phyloP scores from a whole-genome alignment of 2,888 invertebrate species.

The Cylindroiulus punctatus region DNA sequence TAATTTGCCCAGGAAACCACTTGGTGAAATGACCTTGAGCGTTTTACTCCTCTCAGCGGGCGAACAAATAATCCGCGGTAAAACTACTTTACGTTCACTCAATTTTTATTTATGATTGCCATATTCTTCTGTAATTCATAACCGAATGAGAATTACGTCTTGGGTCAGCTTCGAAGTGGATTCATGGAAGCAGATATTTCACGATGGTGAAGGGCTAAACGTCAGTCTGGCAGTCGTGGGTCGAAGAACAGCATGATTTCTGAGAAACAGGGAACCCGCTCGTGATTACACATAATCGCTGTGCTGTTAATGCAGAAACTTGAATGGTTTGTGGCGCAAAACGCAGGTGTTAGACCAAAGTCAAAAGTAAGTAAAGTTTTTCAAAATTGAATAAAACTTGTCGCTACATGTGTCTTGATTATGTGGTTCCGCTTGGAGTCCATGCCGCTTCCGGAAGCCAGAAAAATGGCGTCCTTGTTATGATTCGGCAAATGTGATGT shows the following conservation, averaged over 20 bases:
- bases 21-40: slow-evolving; percentile 31
- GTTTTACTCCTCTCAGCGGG: neutral
- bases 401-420: slow-evolving; percentile 47
- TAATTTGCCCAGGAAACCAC: slow-evolving; percentile 35
- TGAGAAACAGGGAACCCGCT: slow-evolving; percentile 47
- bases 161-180: neutral
- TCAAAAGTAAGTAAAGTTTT: slow-evolving; percentile 47
- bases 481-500: neutral
- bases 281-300: neutral
- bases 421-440: slow-evolving; percentile 58
- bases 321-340: neutral
- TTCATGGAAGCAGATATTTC: neutral
- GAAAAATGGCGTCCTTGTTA: slow-evolving; percentile 54
- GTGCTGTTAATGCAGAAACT: slow-evolving; percentile 10
- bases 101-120: neutral
- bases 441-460: slow-evolving; percentile 58
- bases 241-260: slow-evolving; percentile 47
- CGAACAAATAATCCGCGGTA: neutral
- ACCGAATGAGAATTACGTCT: neutral
- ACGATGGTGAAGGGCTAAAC: slow-evolving; percentile 13
- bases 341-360: neutral
- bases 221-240: slow-evolving; percentile 45
- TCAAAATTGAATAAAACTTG: slow-evolving; percentile 43
- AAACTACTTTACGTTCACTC: neutral
- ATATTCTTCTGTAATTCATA: neutral